phyloP scores from a whole-genome alignment of 2,113 vertebrate species.

The Bagarius yarrelli region DNA sequence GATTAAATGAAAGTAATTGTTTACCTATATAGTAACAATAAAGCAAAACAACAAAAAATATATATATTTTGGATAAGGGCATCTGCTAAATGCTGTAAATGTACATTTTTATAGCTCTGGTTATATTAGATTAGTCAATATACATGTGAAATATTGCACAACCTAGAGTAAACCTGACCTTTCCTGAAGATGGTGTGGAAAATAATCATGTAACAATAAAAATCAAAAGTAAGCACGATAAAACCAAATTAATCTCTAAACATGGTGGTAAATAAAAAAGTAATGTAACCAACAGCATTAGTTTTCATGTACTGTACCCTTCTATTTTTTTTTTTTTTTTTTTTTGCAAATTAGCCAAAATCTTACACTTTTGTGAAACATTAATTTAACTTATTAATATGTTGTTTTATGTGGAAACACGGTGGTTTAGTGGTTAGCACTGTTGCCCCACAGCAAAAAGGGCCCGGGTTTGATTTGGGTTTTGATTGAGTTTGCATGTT shows the following conservation, averaged over 20 bases:
- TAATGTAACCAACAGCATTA: conserved; percentile 31
- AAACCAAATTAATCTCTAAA: conserved; percentile 39
- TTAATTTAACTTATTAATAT: conserved; percentile 25
- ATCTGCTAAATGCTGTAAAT: too few species aligned
- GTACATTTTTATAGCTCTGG: not conserved
- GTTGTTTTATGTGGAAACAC: conserved; percentile 38
- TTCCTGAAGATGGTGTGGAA: not conserved
- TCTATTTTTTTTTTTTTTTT: conserved; percentile 15
- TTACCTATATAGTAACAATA: not conserved
- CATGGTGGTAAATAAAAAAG: conserved; percentile 38
- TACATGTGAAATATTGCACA: conserved; percentile 4
- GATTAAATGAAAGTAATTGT: conserved; percentile 17
- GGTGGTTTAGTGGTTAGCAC: too few species aligned
- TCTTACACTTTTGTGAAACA: conserved; percentile 26
- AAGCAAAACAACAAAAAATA: conserved; percentile 1
- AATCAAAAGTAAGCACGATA: conserved; percentile 17
- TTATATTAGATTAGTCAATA: conserved; percentile 25
- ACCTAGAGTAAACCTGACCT: conserved; percentile 6
- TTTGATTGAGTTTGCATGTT: too few species aligned
- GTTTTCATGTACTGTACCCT: conserved; percentile 18
- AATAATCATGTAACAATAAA: conserved; percentile 3
- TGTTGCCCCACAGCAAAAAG: too few species aligned
- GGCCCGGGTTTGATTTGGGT: too few species aligned
- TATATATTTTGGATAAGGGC: too few species aligned
- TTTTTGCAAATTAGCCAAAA: conserved; percentile 17